Percentiles rank a stretch among this genome's conserved stretches.
phyloP scores from a whole-genome alignment of 2,113 vertebrate species.

The Struthidea cinerea region DNA sequence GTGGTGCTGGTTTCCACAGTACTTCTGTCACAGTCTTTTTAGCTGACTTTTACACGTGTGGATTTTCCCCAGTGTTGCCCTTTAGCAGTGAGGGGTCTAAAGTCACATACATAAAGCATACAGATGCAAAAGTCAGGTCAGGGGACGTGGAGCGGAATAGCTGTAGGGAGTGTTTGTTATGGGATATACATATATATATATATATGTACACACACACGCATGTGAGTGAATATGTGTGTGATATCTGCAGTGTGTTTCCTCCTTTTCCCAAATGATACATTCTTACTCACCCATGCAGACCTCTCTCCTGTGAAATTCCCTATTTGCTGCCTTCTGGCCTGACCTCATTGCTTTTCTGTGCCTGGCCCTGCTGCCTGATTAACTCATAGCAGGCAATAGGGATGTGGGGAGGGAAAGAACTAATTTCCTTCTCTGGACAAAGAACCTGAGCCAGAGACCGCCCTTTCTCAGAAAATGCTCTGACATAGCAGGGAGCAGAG shows the following conservation, averaged over 20 bases:
- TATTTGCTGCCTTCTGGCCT: background rate
- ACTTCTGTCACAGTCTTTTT: background rate
- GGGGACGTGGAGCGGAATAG: background rate
- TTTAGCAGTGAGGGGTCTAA: background rate
- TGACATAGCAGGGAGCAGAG: background rate
- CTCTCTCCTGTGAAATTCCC: background rate
- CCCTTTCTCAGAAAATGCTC: background rate
- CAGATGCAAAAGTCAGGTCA: background rate
- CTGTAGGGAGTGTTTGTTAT: background rate
- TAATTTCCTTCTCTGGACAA: background rate
- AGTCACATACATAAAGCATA: background rate
- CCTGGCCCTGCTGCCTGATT: background rate
- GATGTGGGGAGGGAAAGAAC: background rate
- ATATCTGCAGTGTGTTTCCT: background rate
- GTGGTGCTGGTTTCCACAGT: background rate
- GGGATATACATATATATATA: rapidly evolving
- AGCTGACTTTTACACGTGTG: background rate
- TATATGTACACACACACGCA: rapidly evolving
- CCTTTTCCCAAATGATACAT: background rate
- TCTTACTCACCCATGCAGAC: background rate
- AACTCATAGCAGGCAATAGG: background rate
- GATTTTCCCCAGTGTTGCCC: background rate
- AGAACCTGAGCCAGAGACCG: background rate
- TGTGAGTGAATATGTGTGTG: background rate
- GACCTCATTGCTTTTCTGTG: background rate